Evolutionary conservation across 2,888 invertebrate genomes (phyloP).

Genomic region (Lathronympha strigana): DNA sequence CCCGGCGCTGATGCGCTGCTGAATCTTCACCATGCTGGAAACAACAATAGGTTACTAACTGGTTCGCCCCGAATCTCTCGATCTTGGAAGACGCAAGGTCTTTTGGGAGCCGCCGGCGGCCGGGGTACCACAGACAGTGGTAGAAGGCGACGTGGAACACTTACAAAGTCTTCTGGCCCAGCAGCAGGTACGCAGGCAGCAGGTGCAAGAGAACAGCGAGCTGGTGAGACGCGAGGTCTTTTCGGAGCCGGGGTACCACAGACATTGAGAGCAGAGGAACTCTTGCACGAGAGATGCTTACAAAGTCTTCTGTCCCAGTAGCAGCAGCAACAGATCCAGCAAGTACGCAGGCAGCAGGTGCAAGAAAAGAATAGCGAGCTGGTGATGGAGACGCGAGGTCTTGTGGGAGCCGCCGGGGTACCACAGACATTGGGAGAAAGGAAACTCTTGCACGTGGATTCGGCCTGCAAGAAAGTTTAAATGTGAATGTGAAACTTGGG

Average conservation of each 20-base stretch:
- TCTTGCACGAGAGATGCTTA: slow-evolving; percentile 85
- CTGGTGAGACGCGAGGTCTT: slow-evolving; percentile 87
- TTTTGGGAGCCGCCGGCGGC: background rate
- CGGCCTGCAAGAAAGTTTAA: slow-evolving; percentile 63
- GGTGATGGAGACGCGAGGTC: slow-evolving; percentile 86
- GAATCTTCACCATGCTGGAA: slow-evolving; percentile 86
- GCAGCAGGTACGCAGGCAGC: slow-evolving; percentile 90
- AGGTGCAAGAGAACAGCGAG: slow-evolving; percentile 88
- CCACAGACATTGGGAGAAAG: slow-evolving; percentile 91
- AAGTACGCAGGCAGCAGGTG: slow-evolving; percentile 91
- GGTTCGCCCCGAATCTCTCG: too few species aligned
- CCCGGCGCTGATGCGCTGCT: slow-evolving; percentile 86
- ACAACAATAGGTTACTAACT: background rate
- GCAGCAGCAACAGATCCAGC: slow-evolving; percentile 87
- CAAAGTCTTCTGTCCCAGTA: slow-evolving; percentile 91
- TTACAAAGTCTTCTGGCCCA: slow-evolving; percentile 86
- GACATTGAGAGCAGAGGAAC: slow-evolving; percentile 89
- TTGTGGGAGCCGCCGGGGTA: slow-evolving; percentile 91
- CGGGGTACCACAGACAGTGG: background rate
- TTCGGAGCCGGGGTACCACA: slow-evolving; percentile 91
- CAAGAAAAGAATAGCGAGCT: slow-evolving; percentile 87
- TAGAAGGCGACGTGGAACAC: too few species aligned
- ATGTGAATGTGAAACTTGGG: too few species aligned
- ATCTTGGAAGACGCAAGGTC: background rate
- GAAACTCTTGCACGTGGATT: slow-evolving; percentile 86